These are phyloP conservation scores for Actenoides lindsayi DNA, from an alignment of 2,113 vertebrate genomes.

Conservation along the genomic window DNA sequence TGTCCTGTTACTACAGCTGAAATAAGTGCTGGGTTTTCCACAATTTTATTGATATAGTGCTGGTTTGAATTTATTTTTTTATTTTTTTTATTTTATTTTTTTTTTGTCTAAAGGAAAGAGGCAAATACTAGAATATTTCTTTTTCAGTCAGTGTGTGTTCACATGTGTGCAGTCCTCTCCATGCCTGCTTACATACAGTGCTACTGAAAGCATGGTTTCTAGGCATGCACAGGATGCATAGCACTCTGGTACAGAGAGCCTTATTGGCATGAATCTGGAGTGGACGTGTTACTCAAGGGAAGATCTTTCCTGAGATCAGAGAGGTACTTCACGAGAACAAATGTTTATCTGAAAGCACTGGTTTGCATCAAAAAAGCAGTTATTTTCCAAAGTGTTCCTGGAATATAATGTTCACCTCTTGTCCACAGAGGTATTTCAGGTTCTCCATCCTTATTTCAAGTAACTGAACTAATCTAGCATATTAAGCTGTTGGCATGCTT, in stretches of 20 bases:
- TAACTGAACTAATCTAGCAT: not conserved
- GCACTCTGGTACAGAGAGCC: not conserved
- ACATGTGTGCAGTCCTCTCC: not conserved
- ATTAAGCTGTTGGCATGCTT: not conserved
- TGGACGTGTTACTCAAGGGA: not conserved
- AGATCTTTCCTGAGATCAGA: not conserved
- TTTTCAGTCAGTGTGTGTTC: not conserved
- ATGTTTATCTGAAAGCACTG: not conserved
- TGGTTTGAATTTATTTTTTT: not conserved
- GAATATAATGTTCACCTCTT: not conserved
- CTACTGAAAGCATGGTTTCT: not conserved
- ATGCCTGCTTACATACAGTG: fast-evolving
- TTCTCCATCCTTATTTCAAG: not conserved
- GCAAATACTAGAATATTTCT: not conserved
- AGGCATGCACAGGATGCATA: not conserved
- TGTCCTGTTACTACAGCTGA: not conserved
- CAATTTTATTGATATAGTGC: not conserved
- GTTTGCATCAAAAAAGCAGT: not conserved
- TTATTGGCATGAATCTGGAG: not conserved
- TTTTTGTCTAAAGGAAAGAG: not conserved
- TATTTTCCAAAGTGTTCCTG: not conserved
- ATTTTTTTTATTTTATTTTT: not conserved
- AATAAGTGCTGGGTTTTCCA: not conserved
- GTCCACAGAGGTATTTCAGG: not conserved
- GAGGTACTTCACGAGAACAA: not conserved